Conservation (phyloP, 2,113 vertebrate species). For the Poeciliopsis retropinna region DNA sequence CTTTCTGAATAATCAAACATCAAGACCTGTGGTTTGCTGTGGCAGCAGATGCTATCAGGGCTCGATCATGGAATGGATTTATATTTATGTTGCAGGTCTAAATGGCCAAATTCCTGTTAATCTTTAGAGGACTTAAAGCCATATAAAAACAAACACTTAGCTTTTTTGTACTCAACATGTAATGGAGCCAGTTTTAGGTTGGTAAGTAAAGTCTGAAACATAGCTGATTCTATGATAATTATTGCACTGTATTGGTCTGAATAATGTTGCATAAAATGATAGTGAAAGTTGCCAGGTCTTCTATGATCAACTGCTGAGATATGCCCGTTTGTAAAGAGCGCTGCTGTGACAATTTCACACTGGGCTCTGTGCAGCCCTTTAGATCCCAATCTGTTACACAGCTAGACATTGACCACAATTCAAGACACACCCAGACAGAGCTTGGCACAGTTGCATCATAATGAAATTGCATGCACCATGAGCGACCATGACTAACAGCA, state of each 20-base stretch:
- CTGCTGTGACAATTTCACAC: slow-evolving; percentile 48
- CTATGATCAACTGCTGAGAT: slow-evolving; percentile 35
- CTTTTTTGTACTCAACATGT: slow-evolving; percentile 16
- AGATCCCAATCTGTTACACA: slow-evolving; percentile 67
- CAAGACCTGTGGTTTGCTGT: slow-evolving; percentile 14
- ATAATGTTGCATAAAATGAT: slow-evolving; percentile 16
- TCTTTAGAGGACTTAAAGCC: slow-evolving; percentile 38
- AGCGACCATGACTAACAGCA: background rate
- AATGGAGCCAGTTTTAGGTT: background rate
- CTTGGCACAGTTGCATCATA: slow-evolving; percentile 42
- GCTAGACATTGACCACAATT: slow-evolving; percentile 40
- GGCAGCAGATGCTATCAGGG: slow-evolving; percentile 13
- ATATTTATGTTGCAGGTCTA: slow-evolving; percentile 31
- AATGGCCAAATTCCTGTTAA: slow-evolving; percentile 13
- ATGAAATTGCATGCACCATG: slow-evolving; percentile 50
- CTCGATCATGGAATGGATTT: slow-evolving; percentile 36
- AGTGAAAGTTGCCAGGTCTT: slow-evolving; percentile 35
- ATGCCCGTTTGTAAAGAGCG: slow-evolving; percentile 45
- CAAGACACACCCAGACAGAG: slow-evolving; percentile 44
- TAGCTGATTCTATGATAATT: background rate
- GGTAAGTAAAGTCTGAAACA: background rate
- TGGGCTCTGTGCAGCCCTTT: slow-evolving; percentile 26
- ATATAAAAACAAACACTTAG: slow-evolving; percentile 47
- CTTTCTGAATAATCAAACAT: slow-evolving; percentile 17
- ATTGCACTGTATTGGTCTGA: accelerated